phyloP scores from a whole-genome alignment of 1,140 invertebrate species.

The Ectropis grisescens region DNA sequence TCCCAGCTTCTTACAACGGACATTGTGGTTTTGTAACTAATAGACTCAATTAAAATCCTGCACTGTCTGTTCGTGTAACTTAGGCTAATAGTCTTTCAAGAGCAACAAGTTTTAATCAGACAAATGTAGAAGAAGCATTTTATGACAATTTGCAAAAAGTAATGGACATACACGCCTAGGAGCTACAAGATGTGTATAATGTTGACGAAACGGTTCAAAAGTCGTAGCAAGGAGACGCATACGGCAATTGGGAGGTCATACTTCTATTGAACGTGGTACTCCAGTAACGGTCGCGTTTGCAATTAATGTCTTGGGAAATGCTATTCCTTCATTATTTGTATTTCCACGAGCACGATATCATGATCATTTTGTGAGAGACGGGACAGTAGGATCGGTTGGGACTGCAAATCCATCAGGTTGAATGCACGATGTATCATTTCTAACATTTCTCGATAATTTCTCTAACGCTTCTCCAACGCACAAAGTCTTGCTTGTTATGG shows the following conservation, averaged over 20 bases:
- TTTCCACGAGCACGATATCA: slow-evolving; percentile 16
- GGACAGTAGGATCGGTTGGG: too few species aligned
- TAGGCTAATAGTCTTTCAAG: slow-evolving; percentile 27
- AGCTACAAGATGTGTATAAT: slow-evolving; percentile 25
- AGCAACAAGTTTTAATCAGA: slow-evolving; percentile 31
- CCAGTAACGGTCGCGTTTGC: slow-evolving; percentile 25
- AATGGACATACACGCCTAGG: slow-evolving; percentile 23
- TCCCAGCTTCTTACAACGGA: too few species aligned
- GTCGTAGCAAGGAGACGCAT: slow-evolving; percentile 18
- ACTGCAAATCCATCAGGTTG: too few species aligned
- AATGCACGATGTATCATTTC: too few species aligned
- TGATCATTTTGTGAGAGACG: too few species aligned
- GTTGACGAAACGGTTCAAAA: slow-evolving; percentile 24
- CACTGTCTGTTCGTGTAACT: slow-evolving; percentile 19
- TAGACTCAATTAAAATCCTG: too few species aligned
- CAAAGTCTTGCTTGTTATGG: too few species aligned
- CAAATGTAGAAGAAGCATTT: slow-evolving; percentile 20
- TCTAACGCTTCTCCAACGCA: too few species aligned
- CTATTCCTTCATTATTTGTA: slow-evolving; percentile 50
- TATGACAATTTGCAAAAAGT: slow-evolving; percentile 20
- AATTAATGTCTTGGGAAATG: slow-evolving; percentile 28
- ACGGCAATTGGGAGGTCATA: slow-evolving; percentile 24
- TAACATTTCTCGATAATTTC: too few species aligned
- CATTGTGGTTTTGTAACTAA: too few species aligned
- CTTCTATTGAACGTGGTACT: slow-evolving; percentile 35